These are phyloP conservation scores for Xiphydria camelus DNA, from an alignment of 2,888 invertebrate genomes.

Conservation along the genomic window DNA sequence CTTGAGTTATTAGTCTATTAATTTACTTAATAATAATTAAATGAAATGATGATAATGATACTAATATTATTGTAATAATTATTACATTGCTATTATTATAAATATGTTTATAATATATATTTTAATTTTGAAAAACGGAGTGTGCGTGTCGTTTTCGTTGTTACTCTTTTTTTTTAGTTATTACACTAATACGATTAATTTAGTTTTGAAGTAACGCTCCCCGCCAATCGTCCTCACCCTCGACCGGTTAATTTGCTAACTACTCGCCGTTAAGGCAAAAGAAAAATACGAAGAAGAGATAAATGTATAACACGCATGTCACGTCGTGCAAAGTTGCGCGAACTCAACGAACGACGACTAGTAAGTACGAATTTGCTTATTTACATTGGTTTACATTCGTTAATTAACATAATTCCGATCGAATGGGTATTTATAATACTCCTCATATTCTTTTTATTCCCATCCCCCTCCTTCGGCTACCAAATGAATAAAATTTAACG, in stretches of 20 bases:
- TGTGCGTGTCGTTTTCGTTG: slow-evolving; percentile 34
- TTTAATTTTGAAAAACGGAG: slow-evolving; percentile 52
- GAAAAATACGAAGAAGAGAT: too few relatives aligned
- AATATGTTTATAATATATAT: slow-evolving; percentile 58
- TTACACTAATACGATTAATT: too few relatives aligned
- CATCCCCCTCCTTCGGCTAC: too few relatives aligned
- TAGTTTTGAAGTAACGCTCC: too few relatives aligned
- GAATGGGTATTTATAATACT: too few relatives aligned
- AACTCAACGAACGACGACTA: slow-evolving; percentile 9
- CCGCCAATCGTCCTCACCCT: slow-evolving; percentile 4
- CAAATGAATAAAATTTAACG: too few relatives aligned
- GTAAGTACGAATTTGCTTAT: slow-evolving; percentile 13
- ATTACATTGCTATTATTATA: slow-evolving; percentile 56
- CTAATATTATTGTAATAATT: slow-evolving; percentile 56
- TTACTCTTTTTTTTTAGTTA: slow-evolving; percentile 33
- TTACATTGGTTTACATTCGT: slow-evolving; percentile 1
- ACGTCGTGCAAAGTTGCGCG: slow-evolving; percentile 4
- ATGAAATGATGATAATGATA: slow-evolving; percentile 45
- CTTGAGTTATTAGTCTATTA: slow-evolving; percentile 37
- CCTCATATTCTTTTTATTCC: too few relatives aligned
- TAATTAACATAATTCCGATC: too few relatives aligned
- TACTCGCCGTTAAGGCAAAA: too few relatives aligned
- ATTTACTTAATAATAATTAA: slow-evolving; percentile 53
- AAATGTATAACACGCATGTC: slow-evolving; percentile 11
- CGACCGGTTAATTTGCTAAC: too few relatives aligned